These are phyloP conservation scores for Melierax canorus DNA, from an alignment of 2,113 vertebrate species.

Conservation along the genomic window DNA sequence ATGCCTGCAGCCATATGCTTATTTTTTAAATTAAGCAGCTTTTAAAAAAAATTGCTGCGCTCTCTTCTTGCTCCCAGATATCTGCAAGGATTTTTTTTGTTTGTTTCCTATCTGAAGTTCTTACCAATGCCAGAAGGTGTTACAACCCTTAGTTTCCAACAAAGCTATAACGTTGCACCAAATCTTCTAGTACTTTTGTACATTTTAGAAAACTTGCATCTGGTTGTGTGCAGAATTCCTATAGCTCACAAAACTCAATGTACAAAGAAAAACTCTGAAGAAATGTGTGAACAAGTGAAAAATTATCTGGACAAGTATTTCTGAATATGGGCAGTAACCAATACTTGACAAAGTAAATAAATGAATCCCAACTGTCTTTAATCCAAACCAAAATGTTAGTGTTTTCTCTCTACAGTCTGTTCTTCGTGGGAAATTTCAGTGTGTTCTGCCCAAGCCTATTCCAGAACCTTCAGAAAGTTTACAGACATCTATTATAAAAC, in stretches of 20 bases:
- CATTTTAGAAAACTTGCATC: not conserved
- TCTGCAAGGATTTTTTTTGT: not conserved
- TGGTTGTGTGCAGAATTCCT: not conserved
- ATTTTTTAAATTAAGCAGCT: not conserved
- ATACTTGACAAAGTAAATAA: not conserved
- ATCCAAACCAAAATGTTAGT: not conserved
- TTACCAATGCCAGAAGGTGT: not conserved
- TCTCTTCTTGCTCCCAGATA: not conserved
- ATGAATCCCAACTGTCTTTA: not conserved
- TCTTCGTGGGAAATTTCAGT: not conserved
- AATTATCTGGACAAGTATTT: not conserved
- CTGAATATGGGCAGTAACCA: not conserved
- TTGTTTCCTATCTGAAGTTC: not conserved
- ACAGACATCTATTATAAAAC: not conserved
- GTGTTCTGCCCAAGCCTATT: not conserved
- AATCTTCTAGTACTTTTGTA: not conserved
- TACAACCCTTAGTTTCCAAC: not conserved
- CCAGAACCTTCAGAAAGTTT: not conserved
- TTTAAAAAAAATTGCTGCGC: not conserved
- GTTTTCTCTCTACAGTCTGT: not conserved
- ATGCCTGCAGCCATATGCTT: slow-evolving; percentile 4
- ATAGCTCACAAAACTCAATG: not conserved
- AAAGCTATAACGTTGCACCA: not conserved
- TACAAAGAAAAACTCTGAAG: not conserved
- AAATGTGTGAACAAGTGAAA: not conserved